Base-by-base conservation (phyloP, 2,888 invertebrate species). In the Torymus auratus region DNA sequence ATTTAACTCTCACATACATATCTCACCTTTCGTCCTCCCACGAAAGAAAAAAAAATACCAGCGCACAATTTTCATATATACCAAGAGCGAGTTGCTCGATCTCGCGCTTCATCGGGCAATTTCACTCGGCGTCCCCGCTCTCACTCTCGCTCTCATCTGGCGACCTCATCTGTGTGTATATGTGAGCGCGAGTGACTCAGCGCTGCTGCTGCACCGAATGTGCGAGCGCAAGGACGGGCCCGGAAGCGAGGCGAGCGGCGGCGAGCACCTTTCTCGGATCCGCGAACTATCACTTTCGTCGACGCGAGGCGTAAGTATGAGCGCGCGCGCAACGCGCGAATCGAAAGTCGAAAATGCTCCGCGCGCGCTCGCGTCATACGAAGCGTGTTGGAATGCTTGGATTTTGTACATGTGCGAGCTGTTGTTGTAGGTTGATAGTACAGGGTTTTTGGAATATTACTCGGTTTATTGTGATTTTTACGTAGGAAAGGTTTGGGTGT, bases 241-340 rank as follows among this genome's bases (percentile, higher is more conserved):
- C 77, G 77, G 78, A 78, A 78, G 78, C 17, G 41, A 17, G 23
- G 23, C n/a, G 53, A 20, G 20, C 20, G 50, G 17, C 12, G 11
- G 83, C 85, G 86, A 85, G 88, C 88, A 86, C 89, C 89, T 90
- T 90, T 90, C 89, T 88, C 89, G 88, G 84, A 87, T 85, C 84
- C 85, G 84, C 86, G 70, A 70, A 88, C 88, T 88, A 89, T 90
- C 90, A 90, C 90, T 91, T 90, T 90, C 90, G 88, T 89, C 41
- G 41, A 41, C 41, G 41, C 5, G 41, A 41, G 41, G 41, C 41
- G 41, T 41, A 41, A 41, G 41, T 41, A 41, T 41, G 41, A 41
- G 41, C 41, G 41, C 41, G 41, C 41, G 15, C 58, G 56, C 67
- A 52, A 50, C 15, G 86, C 86, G 87, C 86, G 87, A 88, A 89